Conservation (phyloP, 2,888 invertebrate genomes). For the Eupithecia centaureata region DNA sequence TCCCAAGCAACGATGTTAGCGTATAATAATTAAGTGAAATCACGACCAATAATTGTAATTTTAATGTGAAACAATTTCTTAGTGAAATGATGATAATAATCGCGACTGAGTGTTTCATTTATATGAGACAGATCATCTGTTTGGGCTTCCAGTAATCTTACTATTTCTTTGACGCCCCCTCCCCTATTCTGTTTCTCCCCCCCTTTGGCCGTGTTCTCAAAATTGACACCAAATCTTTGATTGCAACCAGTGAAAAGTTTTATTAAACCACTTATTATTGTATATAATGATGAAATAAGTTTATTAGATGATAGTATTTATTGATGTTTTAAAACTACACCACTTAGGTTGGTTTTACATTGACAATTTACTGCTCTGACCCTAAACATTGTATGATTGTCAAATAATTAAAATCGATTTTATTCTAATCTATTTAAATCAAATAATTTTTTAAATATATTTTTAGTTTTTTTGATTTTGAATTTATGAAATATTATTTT, state of each 20-base stretch:
- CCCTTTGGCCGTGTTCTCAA: slow-evolving; percentile 32
- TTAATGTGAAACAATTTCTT: slow-evolving; percentile 70
- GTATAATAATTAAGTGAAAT: slow-evolving; percentile 65
- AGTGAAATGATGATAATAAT: slow-evolving; percentile 77
- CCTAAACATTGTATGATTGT: too few species aligned
- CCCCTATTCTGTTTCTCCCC: slow-evolving; percentile 48
- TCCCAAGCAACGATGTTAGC: slow-evolving; percentile 62
- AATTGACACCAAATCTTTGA: slow-evolving; percentile 32
- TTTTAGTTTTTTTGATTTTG: background rate
- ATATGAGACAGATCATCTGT: slow-evolving; percentile 72
- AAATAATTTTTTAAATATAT: background rate
- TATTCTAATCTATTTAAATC: background rate
- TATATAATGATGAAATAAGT: slow-evolving; percentile 67
- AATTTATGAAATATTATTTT: background rate
- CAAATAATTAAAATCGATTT: background rate
- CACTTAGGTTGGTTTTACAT: slow-evolving; percentile 16
- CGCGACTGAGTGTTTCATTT: slow-evolving; percentile 75
- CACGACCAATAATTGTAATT: slow-evolving; percentile 84
- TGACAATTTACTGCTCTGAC: slow-evolving; percentile 12
- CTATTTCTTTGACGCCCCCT: slow-evolving; percentile 69
- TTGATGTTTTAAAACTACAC: slow-evolving; percentile 51
- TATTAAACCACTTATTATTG: slow-evolving; percentile 47
- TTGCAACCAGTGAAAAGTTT: slow-evolving; percentile 66
- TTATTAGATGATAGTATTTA: slow-evolving; percentile 74
- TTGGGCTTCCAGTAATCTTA: slow-evolving; percentile 81